A percentile compares a stretch with the other conserved stretches of the same genome.
Evolutionary conservation across 2,797 vertebrate genomes (phyloP).

Genomic region (Parauchenoglanis punctatus): DNA sequence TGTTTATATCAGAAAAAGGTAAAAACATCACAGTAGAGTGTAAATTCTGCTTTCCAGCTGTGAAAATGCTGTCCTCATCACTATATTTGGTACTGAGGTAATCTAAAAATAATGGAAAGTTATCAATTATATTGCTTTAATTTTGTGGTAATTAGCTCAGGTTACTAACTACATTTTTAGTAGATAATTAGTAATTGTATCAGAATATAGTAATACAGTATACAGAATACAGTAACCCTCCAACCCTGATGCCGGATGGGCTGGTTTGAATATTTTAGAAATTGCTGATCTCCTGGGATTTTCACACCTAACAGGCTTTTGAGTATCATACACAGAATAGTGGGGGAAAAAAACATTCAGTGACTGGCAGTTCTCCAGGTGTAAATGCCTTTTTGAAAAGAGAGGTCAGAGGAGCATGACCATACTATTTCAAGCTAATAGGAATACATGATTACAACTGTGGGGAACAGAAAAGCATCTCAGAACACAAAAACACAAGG

Average conservation of each 20-base stretch:
- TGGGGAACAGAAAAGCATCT: neutral
- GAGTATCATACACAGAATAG: neutral
- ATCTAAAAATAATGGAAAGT: no score
- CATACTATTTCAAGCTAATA: neutral
- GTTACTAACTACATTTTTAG: no score
- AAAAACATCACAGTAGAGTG: no score
- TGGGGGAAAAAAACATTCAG: neutral
- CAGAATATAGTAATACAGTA: no score
- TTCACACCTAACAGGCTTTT: neutral
- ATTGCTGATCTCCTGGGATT: neutral
- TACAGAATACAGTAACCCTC: no score
- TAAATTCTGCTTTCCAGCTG: no score
- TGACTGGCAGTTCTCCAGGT: neutral
- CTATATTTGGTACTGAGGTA: no score
- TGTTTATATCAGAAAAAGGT: no score
- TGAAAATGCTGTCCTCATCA: no score
- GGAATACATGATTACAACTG: neutral
- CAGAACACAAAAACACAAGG: neutral
- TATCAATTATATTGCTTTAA: no score
- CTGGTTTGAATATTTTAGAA: neutral
- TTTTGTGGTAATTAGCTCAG: no score
- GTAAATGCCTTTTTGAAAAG: neutral
- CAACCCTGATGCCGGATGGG: neutral
- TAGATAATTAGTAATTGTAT: no score
- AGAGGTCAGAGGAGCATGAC: neutral